phyloP scores from a whole-genome alignment of 2,888 invertebrate genomes.

The Hemithea aestivaria region DNA sequence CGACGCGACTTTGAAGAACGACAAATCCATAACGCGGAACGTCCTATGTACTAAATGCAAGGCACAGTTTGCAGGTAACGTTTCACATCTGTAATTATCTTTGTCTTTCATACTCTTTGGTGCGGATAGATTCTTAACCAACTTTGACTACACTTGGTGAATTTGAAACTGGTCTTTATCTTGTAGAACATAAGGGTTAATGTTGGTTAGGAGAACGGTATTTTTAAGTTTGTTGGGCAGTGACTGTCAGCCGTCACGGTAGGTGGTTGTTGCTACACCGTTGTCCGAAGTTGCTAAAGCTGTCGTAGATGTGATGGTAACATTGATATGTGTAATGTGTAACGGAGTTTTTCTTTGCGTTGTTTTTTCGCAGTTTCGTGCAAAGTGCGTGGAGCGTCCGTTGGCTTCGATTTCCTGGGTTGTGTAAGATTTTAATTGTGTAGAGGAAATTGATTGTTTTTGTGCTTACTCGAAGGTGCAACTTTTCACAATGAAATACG shows the following conservation, averaged over 20 bases:
- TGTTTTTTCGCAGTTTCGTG: constrained; percentile 29
- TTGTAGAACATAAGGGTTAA: constrained; percentile 11
- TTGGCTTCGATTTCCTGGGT: constrained; percentile 21
- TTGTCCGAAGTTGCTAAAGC: constrained; percentile 62
- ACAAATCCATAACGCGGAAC: constrained; percentile 51
- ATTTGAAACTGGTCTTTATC: constrained; percentile 18
- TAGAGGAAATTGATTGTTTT: constrained; percentile 8
- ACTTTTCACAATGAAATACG: neutral
- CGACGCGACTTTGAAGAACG: constrained; percentile 51
- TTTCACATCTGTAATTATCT: constrained; percentile 23
- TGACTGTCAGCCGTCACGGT: constrained; percentile 67
- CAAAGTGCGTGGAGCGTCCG: constrained; percentile 23
- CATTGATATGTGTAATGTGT: constrained; percentile 65
- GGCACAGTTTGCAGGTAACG: constrained; percentile 21
- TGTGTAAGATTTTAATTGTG: constrained; percentile 20
- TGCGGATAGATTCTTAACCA: constrained; percentile 25
- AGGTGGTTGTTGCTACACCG: constrained; percentile 60
- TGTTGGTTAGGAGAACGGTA: constrained; percentile 24
- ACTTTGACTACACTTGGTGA: constrained; percentile 12
- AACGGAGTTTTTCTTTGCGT: constrained; percentile 56
- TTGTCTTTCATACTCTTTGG: constrained; percentile 25
- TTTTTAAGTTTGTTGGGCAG: constrained; percentile 35
- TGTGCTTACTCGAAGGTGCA: constrained; percentile 5
- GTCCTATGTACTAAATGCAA: constrained; percentile 24
- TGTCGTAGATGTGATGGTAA: constrained; percentile 63